Percentiles rank a stretch among this genome's conserved stretches.
These are phyloP conservation scores for Malurus splendens DNA, from an alignment of 2,797 vertebrate genomes.

Conservation along the genomic window DNA sequence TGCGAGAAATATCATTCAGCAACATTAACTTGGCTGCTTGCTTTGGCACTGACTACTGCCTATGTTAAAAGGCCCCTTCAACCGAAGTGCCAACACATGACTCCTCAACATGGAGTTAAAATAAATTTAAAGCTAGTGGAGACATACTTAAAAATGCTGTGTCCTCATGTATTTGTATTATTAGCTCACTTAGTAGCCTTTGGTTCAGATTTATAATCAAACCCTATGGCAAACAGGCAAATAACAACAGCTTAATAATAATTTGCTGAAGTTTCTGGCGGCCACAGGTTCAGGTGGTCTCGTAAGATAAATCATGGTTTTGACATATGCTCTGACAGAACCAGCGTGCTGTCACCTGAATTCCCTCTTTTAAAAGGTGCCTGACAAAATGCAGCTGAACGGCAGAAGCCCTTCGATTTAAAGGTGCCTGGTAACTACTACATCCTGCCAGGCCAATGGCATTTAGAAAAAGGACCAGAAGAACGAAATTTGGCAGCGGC, in stretches of 20 bases:
- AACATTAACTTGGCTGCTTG: fast-evolving
- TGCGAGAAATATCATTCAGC: not conserved
- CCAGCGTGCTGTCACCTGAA: fast-evolving
- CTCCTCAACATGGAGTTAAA: not conserved
- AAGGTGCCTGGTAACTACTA: fast-evolving
- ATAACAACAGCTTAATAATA: not conserved
- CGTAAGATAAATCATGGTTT: not conserved
- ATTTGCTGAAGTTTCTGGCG: not conserved
- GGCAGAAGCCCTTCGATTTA: not conserved
- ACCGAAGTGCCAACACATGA: not conserved
- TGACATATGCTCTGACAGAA: fast-evolving
- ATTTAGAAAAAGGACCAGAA: not conserved
- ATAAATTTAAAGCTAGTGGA: fast-evolving
- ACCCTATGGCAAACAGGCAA: not conserved
- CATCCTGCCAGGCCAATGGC: fast-evolving
- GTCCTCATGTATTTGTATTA: not conserved
- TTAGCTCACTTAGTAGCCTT: fast-evolving
- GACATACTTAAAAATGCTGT: fast-evolving
- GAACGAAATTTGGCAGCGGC: fast-evolving
- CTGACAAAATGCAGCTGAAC: not conserved
- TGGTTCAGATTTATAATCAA: not conserved
- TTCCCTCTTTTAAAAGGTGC: not conserved
- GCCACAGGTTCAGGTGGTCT: too few species aligned
- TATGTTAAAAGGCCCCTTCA: not conserved
- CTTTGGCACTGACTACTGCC: not conserved